A percentile compares a stretch with the other conserved stretches of the same genome.
phyloP scores from a whole-genome alignment of 2,888 invertebrate species.

The Drosophila yooni region DNA sequence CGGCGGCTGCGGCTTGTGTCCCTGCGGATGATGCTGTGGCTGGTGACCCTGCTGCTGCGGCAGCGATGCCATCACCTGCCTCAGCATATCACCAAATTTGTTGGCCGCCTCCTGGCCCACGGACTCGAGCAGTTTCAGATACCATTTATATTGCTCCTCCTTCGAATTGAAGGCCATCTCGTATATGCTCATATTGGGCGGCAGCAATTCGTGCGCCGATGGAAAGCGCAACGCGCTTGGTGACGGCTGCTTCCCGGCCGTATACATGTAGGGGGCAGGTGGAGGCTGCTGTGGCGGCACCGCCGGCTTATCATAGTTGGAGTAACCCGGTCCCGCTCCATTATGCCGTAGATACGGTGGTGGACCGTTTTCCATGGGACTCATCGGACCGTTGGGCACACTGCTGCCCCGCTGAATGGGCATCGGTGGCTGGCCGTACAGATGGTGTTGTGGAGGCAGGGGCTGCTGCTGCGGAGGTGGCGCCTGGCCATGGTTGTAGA shows the following conservation, averaged over 20 bases:
- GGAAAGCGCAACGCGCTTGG: conserved; percentile 76
- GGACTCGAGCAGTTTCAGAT: conserved; percentile 86
- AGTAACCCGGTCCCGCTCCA: conserved; percentile 61
- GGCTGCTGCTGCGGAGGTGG: conserved; percentile 65
- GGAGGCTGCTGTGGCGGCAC: conserved; percentile 63
- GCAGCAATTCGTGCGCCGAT: conserved; percentile 85
- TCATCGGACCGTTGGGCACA: conserved; percentile 84
- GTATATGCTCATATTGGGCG: conserved; percentile 86
- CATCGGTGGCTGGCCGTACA: conserved; percentile 74
- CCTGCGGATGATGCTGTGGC: conserved; percentile 57
- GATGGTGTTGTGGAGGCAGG: conserved; percentile 65
- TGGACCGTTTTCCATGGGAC: conserved; percentile 81
- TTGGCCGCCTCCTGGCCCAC: conserved; percentile 87
- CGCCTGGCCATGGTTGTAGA: conserved; percentile 76
- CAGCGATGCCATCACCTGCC: conserved; percentile 82
- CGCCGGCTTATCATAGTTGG: conserved; percentile 82
- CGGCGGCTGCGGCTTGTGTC: conserved; percentile 59
- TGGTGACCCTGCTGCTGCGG: conserved; percentile 72
- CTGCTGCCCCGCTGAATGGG: conserved; percentile 79
- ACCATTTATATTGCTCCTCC: conserved; percentile 87
- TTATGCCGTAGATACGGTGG: conserved; percentile 68
- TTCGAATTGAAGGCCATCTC: conserved; percentile 87
- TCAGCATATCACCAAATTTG: conserved; percentile 86
- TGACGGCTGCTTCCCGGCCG: conserved; percentile 64
- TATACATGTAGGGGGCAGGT: conserved; percentile 67